Percentiles rank a stretch among this genome's conserved stretches.
Evolutionary conservation across 2,797 vertebrate genomes (phyloP).

Genomic region (Anisognathus igniventris): DNA sequence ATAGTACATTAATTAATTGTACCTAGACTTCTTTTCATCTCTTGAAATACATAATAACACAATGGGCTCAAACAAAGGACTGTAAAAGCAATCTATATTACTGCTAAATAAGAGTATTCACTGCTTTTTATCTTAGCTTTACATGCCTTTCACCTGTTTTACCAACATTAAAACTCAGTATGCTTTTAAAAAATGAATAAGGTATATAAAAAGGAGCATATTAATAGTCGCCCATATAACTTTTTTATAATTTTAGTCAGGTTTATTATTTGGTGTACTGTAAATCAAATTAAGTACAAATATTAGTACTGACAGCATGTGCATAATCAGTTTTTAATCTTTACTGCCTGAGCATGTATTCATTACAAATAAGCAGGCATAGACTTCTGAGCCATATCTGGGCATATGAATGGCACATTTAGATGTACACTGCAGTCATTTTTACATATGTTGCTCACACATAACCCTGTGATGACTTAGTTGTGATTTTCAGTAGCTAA

Average conservation of each 20-base stretch:
- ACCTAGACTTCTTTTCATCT: conserved; percentile 76
- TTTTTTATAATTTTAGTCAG: conserved; percentile 58
- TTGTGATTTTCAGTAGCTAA: conserved; percentile 46
- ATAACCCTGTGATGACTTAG: conserved; percentile 15
- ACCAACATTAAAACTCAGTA: conserved; percentile 62
- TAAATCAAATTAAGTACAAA: conserved; percentile 75
- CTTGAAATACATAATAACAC: conserved; percentile 50
- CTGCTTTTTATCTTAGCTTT: conserved; percentile 54
- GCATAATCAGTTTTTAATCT: conserved; percentile 73
- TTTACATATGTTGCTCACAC: conserved; percentile 22
- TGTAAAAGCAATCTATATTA: conserved; percentile 49
- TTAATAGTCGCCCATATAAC: conserved; percentile 48
- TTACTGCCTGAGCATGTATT: conserved; percentile 42
- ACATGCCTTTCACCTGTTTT: conserved; percentile 65
- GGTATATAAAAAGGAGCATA: conserved; percentile 37
- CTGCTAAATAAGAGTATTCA: conserved; percentile 61
- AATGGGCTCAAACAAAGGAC: conserved; percentile 9
- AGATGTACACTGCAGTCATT: conserved; percentile 33
- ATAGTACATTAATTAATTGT: conserved; percentile 79
- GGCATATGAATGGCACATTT: conserved; percentile 21
- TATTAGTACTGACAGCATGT: conserved; percentile 58
- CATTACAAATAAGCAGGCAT: conserved; percentile 23
- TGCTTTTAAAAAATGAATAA: conserved; percentile 62
- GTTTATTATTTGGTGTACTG: conserved; percentile 63
- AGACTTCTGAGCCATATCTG: conserved; percentile 32